phyloP scores from a whole-genome alignment of 2,113 vertebrate species.

The Aspiorhynchus laticeps region DNA sequence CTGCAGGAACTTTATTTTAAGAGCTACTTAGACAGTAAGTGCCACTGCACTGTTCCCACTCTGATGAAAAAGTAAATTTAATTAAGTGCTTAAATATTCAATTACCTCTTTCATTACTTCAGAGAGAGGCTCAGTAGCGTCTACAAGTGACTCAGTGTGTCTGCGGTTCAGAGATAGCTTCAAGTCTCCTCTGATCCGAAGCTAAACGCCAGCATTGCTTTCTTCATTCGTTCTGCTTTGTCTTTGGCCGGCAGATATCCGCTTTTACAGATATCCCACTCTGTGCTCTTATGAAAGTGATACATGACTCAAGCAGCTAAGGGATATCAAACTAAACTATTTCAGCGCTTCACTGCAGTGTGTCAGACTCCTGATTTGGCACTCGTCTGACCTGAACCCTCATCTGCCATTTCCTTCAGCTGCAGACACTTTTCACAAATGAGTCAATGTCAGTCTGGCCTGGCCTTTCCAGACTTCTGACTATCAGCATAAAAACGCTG shows the following conservation, averaged over 20 bases:
- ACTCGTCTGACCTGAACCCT: neutral
- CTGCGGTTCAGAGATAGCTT: conserved; percentile 49
- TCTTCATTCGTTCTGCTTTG: conserved; percentile 41
- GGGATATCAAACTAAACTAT: conserved; percentile 14
- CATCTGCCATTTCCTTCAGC: neutral
- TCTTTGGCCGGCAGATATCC: conserved; percentile 32
- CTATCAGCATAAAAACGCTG: neutral
- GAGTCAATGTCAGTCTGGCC: neutral
- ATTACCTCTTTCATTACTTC: conserved; percentile 60
- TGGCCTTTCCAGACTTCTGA: neutral
- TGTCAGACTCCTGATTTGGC: neutral
- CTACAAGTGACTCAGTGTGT: conserved; percentile 46
- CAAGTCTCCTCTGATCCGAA: conserved; percentile 22
- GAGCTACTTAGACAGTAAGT: conserved; percentile 49
- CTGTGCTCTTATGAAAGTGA: neutral
- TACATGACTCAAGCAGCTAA: conserved; percentile 22
- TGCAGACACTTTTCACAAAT: neutral
- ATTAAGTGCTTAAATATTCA: conserved; percentile 64
- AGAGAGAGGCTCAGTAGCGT: conserved; percentile 47
- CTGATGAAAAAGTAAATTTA: conserved; percentile 56
- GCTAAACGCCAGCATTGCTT: neutral
- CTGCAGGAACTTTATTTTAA: conserved; percentile 41
- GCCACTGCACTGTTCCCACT: conserved; percentile 35
- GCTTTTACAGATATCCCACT: conserved; percentile 15
- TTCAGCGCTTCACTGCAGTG: neutral